phyloP scores from a whole-genome alignment of 2,888 invertebrate species.

The Mamestra brassicae region DNA sequence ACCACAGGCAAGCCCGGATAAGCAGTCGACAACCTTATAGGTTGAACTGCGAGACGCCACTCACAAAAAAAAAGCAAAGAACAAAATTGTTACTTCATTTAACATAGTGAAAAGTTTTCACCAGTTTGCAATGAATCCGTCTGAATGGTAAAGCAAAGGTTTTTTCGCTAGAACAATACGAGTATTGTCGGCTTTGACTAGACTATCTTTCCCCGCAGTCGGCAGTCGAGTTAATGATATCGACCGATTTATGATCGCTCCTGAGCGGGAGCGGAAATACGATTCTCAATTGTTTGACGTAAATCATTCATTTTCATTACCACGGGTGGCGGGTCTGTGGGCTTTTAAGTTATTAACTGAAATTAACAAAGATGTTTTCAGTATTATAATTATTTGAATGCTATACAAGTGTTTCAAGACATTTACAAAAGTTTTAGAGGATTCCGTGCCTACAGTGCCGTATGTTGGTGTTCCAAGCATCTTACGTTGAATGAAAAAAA shows the following conservation, averaged over 20 bases:
- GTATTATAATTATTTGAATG: constrained; percentile 35
- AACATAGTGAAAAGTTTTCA: constrained; percentile 35
- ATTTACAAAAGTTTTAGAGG: neutral
- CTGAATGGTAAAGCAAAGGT: constrained; percentile 40
- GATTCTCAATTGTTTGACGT: constrained; percentile 45
- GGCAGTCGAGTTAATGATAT: constrained; percentile 51
- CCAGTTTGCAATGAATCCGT: constrained; percentile 21
- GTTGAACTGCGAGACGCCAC: too few species aligned
- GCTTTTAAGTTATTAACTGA: constrained; percentile 40
- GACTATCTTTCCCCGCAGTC: constrained; percentile 50
- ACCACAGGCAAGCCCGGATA: too few species aligned
- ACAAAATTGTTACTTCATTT: constrained; percentile 30
- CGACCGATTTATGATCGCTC: constrained; percentile 47
- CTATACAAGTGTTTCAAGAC: constrained; percentile 10
- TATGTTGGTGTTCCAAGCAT: neutral
- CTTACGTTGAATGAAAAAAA: neutral
- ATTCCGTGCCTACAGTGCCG: neutral
- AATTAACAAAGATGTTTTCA: constrained; percentile 38
- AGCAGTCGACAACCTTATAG: too few species aligned
- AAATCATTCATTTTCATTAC: constrained; percentile 57
- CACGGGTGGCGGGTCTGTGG: constrained; percentile 9
- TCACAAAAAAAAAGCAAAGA: neutral
- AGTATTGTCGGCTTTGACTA: constrained; percentile 44
- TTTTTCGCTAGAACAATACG: constrained; percentile 54
- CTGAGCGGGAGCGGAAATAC: constrained; percentile 45